These are phyloP conservation scores for Drosophila flavopinicola DNA, from an alignment of 2,888 invertebrate genomes.

Conservation along the genomic window DNA sequence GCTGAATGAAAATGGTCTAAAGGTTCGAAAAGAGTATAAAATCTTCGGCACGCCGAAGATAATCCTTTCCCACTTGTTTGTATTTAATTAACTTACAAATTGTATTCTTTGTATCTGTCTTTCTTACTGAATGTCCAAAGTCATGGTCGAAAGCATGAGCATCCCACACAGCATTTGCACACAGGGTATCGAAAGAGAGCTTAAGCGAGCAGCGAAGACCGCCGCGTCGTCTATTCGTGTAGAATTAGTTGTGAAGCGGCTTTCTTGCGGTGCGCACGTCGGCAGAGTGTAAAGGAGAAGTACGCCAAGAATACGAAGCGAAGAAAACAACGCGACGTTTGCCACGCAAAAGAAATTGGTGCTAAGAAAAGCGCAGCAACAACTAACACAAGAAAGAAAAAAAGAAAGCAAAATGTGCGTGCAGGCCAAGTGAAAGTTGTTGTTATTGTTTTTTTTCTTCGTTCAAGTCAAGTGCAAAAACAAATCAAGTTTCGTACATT, in stretches of 20 bases:
- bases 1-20: no score
- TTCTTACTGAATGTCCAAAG: background rate
- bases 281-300: conserved; percentile 21
- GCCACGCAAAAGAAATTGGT: conserved; percentile 72
- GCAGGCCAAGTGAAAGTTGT: conserved; percentile 59
- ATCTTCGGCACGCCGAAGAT: no score
- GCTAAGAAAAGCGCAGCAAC: conserved; percentile 37
- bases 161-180: background rate
- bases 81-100: no score
- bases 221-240: conserved; percentile 39
- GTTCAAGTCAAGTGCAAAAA: conserved; percentile 40
- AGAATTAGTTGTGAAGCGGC: conserved; percentile 77
- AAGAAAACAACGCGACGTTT: conserved; percentile 39
- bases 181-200: conserved; percentile 40
- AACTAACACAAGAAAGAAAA: conserved; percentile 11
- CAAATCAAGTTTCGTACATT: conserved; percentile 36
- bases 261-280: conserved; percentile 63
- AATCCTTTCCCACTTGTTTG: no score
- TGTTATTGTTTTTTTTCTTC: conserved; percentile 10
- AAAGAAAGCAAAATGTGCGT: conserved; percentile 53
- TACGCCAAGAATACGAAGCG: conserved; percentile 24
- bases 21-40: no score
- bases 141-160: background rate
- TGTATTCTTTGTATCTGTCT: no score
- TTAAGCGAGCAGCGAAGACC: conserved; percentile 27